phyloP scores from a whole-genome alignment of 2,888 invertebrate species.

The Petrophora chlorosata region DNA sequence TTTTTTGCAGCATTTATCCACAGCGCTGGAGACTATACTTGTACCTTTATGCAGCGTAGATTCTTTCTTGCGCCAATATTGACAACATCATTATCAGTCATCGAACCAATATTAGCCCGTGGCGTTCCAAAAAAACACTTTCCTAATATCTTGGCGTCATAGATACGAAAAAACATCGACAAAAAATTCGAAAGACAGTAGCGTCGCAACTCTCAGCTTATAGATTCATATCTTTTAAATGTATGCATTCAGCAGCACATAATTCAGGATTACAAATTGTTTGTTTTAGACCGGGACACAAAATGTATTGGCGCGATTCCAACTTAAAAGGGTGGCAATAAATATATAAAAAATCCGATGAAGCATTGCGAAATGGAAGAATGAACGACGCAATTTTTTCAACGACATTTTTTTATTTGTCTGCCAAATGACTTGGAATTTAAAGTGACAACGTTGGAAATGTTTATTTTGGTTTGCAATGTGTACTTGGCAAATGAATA shows the following conservation, averaged over 20 bases:
- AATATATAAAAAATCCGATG: slow-evolving; percentile 73
- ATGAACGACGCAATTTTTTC: slow-evolving; percentile 37
- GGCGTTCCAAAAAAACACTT: no score
- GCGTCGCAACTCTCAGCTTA: slow-evolving; percentile 64
- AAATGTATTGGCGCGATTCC: slow-evolving; percentile 79
- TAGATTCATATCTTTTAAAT: slow-evolving; percentile 83
- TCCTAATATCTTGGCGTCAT: no score
- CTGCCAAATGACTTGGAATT: slow-evolving; percentile 59
- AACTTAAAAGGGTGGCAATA: slow-evolving; percentile 80
- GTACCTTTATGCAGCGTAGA: no score
- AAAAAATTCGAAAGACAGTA: slow-evolving; percentile 34
- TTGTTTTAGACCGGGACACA: slow-evolving; percentile 81
- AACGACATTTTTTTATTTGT: slow-evolving; percentile 50
- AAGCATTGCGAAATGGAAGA: slow-evolving; percentile 65
- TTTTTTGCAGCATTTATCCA: no score
- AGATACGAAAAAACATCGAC: slow-evolving; percentile 42
- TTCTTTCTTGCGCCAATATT: no score
- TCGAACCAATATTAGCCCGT: no score
- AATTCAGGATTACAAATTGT: slow-evolving; percentile 84
- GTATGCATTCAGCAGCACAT: slow-evolving; percentile 83
- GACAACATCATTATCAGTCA: no score
- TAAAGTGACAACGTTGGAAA: slow-evolving; percentile 39
- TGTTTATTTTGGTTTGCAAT: slow-evolving; percentile 60
- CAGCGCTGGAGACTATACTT: no score
- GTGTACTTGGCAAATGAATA: slow-evolving; percentile 67